Base-by-base conservation (phyloP, 2,888 invertebrate genomes). In the Alsophila aescularia region DNA sequence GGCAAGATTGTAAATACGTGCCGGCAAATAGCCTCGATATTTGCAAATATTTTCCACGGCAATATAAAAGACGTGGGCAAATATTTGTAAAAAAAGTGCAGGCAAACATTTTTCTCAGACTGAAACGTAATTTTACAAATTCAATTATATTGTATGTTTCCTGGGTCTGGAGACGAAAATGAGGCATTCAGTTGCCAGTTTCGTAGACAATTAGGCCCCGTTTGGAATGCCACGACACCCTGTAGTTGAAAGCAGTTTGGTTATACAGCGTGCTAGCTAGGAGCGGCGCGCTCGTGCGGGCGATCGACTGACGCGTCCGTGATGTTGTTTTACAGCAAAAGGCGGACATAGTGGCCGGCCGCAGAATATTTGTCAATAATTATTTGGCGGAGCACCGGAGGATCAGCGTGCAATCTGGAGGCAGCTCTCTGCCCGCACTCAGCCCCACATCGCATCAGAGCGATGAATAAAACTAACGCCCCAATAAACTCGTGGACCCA, bases 361-460 rank as follows among this genome's bases (percentile, higher is more conserved):
- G 92, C 81, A 87, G 92, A 84, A 91, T 92, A 85, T 92, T 92
- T 91, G 92, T 92, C 86, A 92, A 92, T 92, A 92, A 92, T 92
- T 92, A 92, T 92, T 92, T 92, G 92, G 92, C 92, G 77, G 92
- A 92, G 79, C 92, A 92, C 82, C 89, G 92, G 79, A 87, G 92
- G 83, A 92, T 92, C 92, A 92, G 92, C 91, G 91, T 92, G 77
- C 92, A 92, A 81, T 90, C 91, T 64, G 92, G 91, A 67, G 90
- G 88, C 72, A 87, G 89, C 79, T 90, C 91, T 69, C 79, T 91
- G 73, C 91, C 91, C 61, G 91, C 91, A 49, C 89, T 91, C 86
- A 90, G 91, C 82, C 91, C 91, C 60, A 83, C 87, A 68, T 90
- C 91, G 83, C 91, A 89, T 84, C 91, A 90, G 70, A 91, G 91